Evolutionary conservation across 2,888 invertebrate genomes (phyloP), one percentile per base, ranked within the genome.

Genomic region (Zaprionus lineosus): DNA sequence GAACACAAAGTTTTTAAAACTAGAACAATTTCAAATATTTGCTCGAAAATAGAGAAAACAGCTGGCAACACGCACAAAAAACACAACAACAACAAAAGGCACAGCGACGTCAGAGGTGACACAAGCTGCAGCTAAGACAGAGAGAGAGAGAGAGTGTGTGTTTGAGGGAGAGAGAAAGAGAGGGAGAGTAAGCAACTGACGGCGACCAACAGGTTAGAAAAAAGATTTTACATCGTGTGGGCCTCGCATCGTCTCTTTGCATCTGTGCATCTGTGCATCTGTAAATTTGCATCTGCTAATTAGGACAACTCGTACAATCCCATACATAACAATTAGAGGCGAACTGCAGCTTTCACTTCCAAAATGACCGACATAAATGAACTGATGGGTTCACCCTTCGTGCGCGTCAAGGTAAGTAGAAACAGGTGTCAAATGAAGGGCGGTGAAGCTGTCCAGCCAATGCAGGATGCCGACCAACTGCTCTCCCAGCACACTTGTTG

Each of bases 341-440:
- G 2, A 18, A 40, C 5, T 26, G 2, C 3, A 11, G 12, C 16
- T n/a, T n/a, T 16, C 2, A 7, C n/a, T 16, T 11, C 16, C 34
- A 84, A 71, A 71, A 90, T 89, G 89, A 83, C 89, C 69, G 90
- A 90, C 75, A 61, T 90, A 34, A 89, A 82, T 68, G 87, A 89
- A 69, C 29, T 90, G 51, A 86, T 90, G 87, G 84, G 86, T 39
- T 89, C 89, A 46, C 72, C 88, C 12, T 89, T 89, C 67, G 86
- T 90, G 59, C 88, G 90, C 50, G 88, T 90, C 31, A 90, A 90
- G 89, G 90, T 90, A 84, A 78, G 18, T 43, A 36, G n/a, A 16
- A 36, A 11, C 41, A 26, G 16, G 11, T 7, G 1, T n/a, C 2
- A 6, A 7, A 14, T 26, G 28, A 46, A 12, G 14, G 19, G 2